Base-by-base conservation (phyloP, 2,888 invertebrate genomes). In the Lysandra bellargus region DNA sequence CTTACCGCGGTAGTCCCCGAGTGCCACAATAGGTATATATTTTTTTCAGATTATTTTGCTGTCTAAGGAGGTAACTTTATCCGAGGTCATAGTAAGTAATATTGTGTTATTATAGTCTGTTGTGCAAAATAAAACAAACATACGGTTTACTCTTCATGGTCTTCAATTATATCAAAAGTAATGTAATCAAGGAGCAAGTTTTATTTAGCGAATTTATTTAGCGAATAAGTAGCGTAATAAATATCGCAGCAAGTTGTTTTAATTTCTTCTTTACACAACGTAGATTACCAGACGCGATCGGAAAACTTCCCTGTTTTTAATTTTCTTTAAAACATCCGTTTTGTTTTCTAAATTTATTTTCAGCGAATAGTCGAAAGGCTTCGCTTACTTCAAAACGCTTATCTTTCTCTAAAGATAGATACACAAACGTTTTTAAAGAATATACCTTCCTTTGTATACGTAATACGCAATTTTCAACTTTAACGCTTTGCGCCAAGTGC, bases 171-270 rank as follows among this genome's bases (percentile, higher is more conserved):
- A 81, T 80, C 82, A 79, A 80, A 77, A 79, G 74, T 69, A 82
- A 74, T 80, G 37, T 80, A 82, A 81, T 82, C 80, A 82, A 79
- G 53, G 73, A 80, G 76, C 80, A 80, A 79, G 80, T 80, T 75
- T 79, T 77, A 80, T 80, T 88, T 87, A 89, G n/a, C n/a, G n/a
- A n/a, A n/a, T n/a, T n/a, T n/a, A n/a, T 87, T 86, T 85, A 84
- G 86, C 85, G 87, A 90, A 86, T 91, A 93, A 93, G 91, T 90
- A 92, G 89, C 87, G 91, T 90, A 93, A 94, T 94, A 94, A 94
- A 94, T 94, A 94, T 93, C 91, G 92, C 88, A 88, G 91, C 91
- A 92, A 93, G 92, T 94, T 92, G 91, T 92, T 93, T 93, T 93
- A 93, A 94, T 94, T 94, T 94, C 92, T 92, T 92, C 90, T 92